Conservation (phyloP, 2,113 vertebrate genomes). For the Tachuris rubrigastra region DNA sequence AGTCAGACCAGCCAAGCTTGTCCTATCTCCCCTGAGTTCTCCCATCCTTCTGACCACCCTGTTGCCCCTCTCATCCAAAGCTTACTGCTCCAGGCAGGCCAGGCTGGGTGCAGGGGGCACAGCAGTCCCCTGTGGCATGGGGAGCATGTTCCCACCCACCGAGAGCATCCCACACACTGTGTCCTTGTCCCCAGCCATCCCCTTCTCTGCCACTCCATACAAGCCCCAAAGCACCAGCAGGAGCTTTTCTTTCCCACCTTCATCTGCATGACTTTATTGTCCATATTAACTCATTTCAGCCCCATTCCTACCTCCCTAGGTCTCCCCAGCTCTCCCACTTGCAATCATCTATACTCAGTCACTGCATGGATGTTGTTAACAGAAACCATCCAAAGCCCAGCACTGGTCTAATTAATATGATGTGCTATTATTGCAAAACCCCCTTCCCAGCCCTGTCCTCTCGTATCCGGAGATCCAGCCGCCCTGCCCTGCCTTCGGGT, state of each 20-base stretch:
- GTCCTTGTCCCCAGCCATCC: background rate
- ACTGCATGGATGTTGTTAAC: accelerated
- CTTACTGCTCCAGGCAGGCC: background rate
- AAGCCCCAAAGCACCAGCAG: background rate
- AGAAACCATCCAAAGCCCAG: background rate
- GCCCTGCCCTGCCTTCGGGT: background rate
- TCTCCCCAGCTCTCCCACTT: background rate
- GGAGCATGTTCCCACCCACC: background rate
- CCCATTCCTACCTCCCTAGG: background rate
- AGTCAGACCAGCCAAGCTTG: background rate
- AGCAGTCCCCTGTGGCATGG: accelerated
- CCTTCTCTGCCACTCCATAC: background rate
- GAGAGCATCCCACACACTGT: background rate
- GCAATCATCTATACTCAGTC: background rate
- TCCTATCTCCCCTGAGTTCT: background rate
- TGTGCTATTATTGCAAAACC: background rate
- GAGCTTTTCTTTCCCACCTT: background rate
- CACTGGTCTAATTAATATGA: background rate
- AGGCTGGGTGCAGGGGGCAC: background rate
- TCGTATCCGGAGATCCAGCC: accelerated
- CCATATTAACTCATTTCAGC: accelerated
- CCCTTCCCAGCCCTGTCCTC: background rate
- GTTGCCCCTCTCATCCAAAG: background rate
- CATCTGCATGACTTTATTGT: background rate
- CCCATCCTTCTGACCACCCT: background rate